These are phyloP conservation scores for Holcopasites calliopsidis DNA, from an alignment of 1,140 invertebrate genomes.

Conservation along the genomic window DNA sequence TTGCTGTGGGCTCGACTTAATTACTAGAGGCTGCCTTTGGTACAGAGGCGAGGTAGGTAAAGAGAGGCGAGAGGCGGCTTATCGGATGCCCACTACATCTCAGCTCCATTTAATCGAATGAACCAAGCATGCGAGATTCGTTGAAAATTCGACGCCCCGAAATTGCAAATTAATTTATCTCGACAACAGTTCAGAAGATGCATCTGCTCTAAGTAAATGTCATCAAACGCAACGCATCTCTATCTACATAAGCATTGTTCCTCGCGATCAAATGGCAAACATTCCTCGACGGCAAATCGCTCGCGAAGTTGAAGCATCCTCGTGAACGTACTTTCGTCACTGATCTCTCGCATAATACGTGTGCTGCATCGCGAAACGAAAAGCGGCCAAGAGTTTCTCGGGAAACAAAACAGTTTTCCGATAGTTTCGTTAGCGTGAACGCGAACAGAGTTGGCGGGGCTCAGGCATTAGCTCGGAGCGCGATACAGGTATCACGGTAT, in stretches of 20 bases:
- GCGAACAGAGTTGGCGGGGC: constrained; percentile 45
- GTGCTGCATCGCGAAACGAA: constrained; percentile 31
- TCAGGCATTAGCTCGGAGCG: constrained; percentile 37
- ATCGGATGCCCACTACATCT: constrained; percentile 38
- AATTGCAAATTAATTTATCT: not conserved
- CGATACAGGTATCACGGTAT: not conserved
- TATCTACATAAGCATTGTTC: not conserved
- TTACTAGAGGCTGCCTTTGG: constrained; percentile 64
- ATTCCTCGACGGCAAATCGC: constrained; percentile 21
- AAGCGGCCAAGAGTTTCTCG: constrained; percentile 24
- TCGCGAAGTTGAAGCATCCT: constrained; percentile 34
- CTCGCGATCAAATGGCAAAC: not conserved
- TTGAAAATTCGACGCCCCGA: constrained; percentile 20
- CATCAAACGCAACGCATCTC: not conserved
- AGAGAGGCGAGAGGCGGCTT: constrained; percentile 21
- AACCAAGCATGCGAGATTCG: constrained; percentile 57
- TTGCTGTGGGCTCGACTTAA: constrained; percentile 66
- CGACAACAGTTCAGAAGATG: too few species aligned
- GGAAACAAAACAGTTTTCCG: constrained; percentile 57
- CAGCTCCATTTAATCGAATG: constrained; percentile 47
- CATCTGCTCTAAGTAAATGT: not conserved
- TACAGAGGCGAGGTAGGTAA: constrained; percentile 16
- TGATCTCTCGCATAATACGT: constrained; percentile 41
- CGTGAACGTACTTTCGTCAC: constrained; percentile 11
- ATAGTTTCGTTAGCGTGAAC: constrained; percentile 53